phyloP scores from a whole-genome alignment of 53 echinoderm and acorn worm genomes.

The Echinarachnius parma region DNA sequence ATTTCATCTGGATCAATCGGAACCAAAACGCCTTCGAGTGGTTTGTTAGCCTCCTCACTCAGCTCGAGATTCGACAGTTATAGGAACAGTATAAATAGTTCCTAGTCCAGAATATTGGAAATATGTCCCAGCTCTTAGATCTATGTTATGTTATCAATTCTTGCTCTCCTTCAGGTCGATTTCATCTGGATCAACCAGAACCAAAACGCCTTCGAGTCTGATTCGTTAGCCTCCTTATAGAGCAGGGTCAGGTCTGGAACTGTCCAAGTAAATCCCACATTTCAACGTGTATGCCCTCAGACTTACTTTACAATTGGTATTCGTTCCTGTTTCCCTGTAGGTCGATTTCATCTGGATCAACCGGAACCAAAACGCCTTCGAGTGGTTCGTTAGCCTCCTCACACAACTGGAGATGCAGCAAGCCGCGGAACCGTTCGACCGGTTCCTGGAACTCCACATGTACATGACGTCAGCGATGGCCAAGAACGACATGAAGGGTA shows the following conservation, averaged over 20 bases:
- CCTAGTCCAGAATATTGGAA: no score
- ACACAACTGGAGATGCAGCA: conserved; percentile 92
- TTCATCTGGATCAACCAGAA: conserved; percentile 99
- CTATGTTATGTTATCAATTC: no score
- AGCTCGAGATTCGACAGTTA: no score
- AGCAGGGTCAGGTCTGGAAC: no score
- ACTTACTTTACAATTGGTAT: no score
- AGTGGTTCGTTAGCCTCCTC: conserved; percentile 96
- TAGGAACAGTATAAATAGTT: no score
- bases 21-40: conserved; percentile 97
- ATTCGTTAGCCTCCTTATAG: conserved; percentile 91
- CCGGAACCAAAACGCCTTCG: conserved; percentile 94
- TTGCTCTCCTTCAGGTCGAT: no score
- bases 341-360: conserved; percentile 99
- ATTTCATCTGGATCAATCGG: conserved; percentile 99
- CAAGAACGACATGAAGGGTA: conserved; percentile 97
- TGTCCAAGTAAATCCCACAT: no score
- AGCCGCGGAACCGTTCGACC: conserved; percentile 74
- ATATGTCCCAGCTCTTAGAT: no score
- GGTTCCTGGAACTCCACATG: conserved; percentile 93
- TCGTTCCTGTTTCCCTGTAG: no score
- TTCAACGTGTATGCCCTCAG: no score
- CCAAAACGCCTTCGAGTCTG: conserved; percentile 97
- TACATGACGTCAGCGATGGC: conserved; percentile 96
- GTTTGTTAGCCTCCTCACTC: conserved; percentile 93